Evolutionary conservation across 1,140 invertebrate genomes (phyloP).

Genomic region (Sycophaga agraensis): DNA sequence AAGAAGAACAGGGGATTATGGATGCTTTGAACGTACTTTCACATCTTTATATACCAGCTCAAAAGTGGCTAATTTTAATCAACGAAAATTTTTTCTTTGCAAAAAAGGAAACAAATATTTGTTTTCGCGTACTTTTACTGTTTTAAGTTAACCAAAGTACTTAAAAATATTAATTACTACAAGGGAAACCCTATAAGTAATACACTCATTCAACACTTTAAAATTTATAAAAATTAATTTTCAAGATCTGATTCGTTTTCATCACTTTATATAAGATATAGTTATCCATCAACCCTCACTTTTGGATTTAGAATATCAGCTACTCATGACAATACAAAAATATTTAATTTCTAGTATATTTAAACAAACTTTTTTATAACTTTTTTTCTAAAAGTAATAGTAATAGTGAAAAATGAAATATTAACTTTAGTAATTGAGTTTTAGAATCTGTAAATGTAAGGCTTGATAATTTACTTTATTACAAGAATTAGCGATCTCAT

Average conservation of each 20-base stretch:
- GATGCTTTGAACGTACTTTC: neutral
- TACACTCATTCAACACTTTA: no score
- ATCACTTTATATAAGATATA: no score
- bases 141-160: neutral
- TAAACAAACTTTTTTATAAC: neutral
- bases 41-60: neutral
- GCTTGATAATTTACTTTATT: no score
- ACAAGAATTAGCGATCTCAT: no score
- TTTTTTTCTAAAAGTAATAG: neutral
- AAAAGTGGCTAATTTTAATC: neutral
- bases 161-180: neutral
- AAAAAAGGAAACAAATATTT: no score
- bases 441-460: neutral
- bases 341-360: constrained; percentile 1
- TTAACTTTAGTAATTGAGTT: neutral
- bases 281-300: neutral
- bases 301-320: neutral
- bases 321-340: neutral
- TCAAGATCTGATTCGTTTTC: no score
- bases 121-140: neutral
- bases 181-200: no score
- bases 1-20: no score
- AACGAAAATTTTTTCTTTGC: no score
- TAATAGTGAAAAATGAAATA: neutral
- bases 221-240: no score